Base-by-base conservation (phyloP, 2,888 invertebrate species). In the Chorisops tibialis region DNA sequence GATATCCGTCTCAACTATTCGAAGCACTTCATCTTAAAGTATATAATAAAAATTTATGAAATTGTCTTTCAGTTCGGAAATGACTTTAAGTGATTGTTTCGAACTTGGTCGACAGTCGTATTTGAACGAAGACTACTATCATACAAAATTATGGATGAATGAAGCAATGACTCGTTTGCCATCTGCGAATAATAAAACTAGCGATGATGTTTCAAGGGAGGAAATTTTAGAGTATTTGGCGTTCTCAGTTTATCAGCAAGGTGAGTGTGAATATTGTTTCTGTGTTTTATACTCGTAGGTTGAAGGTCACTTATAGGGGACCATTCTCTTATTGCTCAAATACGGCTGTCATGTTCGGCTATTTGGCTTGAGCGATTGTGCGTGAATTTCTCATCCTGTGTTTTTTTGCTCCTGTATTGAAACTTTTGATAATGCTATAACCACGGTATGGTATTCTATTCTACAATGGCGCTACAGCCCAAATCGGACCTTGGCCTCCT, bases 201-300 rank as follows among this genome's bases (percentile, higher is more conserved):
- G 86, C 70, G 30, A 85, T 1, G 84, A 47, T 12, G 30, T 2
- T 5, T 83, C 83, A 18, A 86, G 88, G 69, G 85, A 86, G 52
- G 93, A 95, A 71, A 88, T 98, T 68, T 80, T 98, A 61, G 99
- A 99, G 77, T 96, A 98, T 77, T 83, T 99, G 65, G 92, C 96
- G 21, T 99, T 95, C 80, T 89, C 95, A 12, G 88, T 92, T 66
- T 99, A 93, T 77, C 89, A 93, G 80, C 84, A 90, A 80, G 93
- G 93, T 89, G 71, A 76, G 79, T 72, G 30, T 11, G n/a, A n/a
- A n/a, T n/a, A n/a, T n/a, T n/a, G n/a, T n/a, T n/a, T 47, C 16
- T 21, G 18, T 14, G 24, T 37, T 37, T 37, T 37, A 11, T 37
- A 37, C 11, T 11, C 7, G 7, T 19, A 4, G 30, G 24, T 58